Evolutionary conservation across 2,888 invertebrate species (phyloP).

Genomic region (Smittia aterrima): DNA sequence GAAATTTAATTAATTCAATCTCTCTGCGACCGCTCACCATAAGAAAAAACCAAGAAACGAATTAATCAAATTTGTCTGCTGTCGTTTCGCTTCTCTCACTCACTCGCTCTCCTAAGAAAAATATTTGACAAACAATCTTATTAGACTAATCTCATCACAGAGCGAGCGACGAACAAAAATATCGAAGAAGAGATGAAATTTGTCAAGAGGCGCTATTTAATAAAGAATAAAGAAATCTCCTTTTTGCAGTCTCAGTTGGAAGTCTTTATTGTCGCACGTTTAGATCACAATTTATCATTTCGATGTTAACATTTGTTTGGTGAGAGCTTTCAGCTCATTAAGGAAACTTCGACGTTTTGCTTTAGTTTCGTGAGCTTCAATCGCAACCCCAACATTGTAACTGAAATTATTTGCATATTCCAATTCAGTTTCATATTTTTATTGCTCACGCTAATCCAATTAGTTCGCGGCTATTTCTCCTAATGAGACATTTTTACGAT

Average conservation of each 20-base stretch:
- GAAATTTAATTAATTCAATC: slow-evolving; percentile 37
- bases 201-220: slow-evolving; percentile 36
- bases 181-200: slow-evolving; percentile 30
- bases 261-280: slow-evolving; percentile 39
- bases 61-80: slow-evolving; percentile 22
- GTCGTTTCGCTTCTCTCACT: too few species aligned
- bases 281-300: slow-evolving; percentile 40
- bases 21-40: not conserved
- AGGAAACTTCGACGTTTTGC: too few species aligned
- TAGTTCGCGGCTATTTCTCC: not conserved
- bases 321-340: too few species aligned
- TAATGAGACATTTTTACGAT: slow-evolving; percentile 35
- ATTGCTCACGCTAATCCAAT: slow-evolving; percentile 28
- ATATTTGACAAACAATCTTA: slow-evolving; percentile 17
- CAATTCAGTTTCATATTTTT: slow-evolving; percentile 15
- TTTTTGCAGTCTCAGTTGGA: slow-evolving; percentile 39
- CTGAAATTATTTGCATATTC: not conserved
- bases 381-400: not conserved
- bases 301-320: not conserved
- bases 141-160: slow-evolving; percentile 23
- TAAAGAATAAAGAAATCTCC: slow-evolving; percentile 5
- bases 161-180: not conserved
- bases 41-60: too few species aligned
- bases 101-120: too few species aligned
- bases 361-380: too few species aligned